Base-by-base conservation (phyloP, 2,888 invertebrate genomes). In the Biston betularia region DNA sequence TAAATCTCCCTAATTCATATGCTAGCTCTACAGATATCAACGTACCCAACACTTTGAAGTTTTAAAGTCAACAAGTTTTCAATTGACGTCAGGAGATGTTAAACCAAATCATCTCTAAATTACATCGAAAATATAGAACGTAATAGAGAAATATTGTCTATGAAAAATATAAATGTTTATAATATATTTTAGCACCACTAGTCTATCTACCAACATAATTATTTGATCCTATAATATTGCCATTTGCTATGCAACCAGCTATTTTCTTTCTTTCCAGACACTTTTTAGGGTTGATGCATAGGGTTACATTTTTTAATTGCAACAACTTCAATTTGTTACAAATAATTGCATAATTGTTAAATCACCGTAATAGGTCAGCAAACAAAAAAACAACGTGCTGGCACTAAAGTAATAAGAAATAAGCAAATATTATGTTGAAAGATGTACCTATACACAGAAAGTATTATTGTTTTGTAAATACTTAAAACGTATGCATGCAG, bases 151-250 rank as follows among this genome's bases (percentile, higher is more conserved):
- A 70, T 89, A 90, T 89, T 89, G 83, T 89, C 88, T 91, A 90
- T 88, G 85, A 89, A 91, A 90, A 89, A 92, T 92, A 91, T 88
- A 84, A 68, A 40, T 60, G 59, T 49, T 45, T 69, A 50, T 70
- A 71, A 67, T 78, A 85, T 85, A 86, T 82, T 54, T 87, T 91
- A 92, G 92, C 92, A 93, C 93, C 93, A 86, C 91, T 89, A 89
- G 76, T 78, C 83, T 86, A 82, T 58, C 68, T 70, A 74, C 69
- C 57, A 69, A 70, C 59, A 71, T 63, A 58, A 58, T 35, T 48
- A 72, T 69, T 38, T 68, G 67, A 71, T 65, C 58, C 66, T 61
- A 38, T 44, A 49, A 42, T 56, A 60, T 56, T 65, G 58, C 59
- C 48, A 48, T 53, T 56, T 63, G 62, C 56, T 49, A 44, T 50